phyloP scores from a whole-genome alignment of 2,113 vertebrate genomes.

The Lamprologus sp. region DNA sequence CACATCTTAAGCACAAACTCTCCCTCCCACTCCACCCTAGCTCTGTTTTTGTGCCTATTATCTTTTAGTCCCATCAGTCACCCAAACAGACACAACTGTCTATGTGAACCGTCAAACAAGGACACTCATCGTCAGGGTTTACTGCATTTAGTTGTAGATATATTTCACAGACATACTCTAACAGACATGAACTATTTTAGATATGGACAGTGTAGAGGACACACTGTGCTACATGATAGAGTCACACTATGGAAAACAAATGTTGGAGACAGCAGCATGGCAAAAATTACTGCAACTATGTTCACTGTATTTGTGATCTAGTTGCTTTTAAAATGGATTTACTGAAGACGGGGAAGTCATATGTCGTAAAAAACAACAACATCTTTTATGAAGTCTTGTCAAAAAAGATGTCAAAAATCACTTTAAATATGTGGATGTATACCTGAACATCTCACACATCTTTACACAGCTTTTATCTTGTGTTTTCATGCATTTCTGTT shows the following conservation, averaged over 20 bases:
- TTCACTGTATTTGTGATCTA: neutral
- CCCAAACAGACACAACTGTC: neutral
- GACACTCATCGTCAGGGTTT: neutral
- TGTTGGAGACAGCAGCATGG: neutral
- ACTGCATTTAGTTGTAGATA: neutral
- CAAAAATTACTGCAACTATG: neutral
- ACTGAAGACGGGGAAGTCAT: neutral
- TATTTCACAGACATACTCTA: neutral
- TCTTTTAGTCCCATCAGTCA: neutral
- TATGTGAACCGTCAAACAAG: neutral
- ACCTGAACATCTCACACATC: neutral
- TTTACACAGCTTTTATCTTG: neutral
- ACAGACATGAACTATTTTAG: neutral
- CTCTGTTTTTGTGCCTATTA: neutral
- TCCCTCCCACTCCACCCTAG: neutral
- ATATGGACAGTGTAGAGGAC: neutral
- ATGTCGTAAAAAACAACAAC: rapidly evolving
- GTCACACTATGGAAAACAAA: neutral
- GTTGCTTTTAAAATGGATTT: neutral
- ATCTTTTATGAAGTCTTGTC: neutral
- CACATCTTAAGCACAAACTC: neutral
- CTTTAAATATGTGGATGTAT: neutral
- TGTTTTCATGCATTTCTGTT: neutral
- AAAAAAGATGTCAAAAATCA: neutral
- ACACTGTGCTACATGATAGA: neutral